These are phyloP conservation scores for Melozone crissalis DNA, from an alignment of 2,113 vertebrate species.

Conservation along the genomic window DNA sequence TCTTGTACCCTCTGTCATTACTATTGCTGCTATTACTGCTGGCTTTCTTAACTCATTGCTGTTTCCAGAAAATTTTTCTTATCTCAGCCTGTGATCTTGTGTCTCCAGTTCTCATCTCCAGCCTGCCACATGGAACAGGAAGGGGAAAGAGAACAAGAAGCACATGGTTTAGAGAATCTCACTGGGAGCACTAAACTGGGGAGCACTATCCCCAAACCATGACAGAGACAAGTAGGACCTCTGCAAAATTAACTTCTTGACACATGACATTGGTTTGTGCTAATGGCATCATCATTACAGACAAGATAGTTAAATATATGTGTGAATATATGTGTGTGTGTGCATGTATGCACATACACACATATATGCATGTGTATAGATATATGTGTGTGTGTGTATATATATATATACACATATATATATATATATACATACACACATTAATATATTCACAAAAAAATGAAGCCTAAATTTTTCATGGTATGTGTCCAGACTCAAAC, in stretches of 20 bases:
- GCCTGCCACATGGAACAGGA: rapidly evolving
- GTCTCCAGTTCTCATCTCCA: not conserved
- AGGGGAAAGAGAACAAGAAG: not conserved
- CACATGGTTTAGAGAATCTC: not conserved
- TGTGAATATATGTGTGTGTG: rapidly evolving
- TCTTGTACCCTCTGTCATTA: not conserved
- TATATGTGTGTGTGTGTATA: rapidly evolving
- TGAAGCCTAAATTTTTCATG: not conserved
- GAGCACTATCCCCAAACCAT: not conserved
- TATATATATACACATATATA: rapidly evolving
- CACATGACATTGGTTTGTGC: not conserved
- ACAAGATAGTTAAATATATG: not conserved
- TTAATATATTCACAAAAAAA: not conserved
- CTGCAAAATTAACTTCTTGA: not conserved
- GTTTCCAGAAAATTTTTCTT: not conserved
- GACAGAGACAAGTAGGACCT: not conserved
- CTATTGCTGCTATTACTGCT: not conserved
- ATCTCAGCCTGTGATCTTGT: not conserved
- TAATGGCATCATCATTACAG: not conserved
- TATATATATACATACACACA: rapidly evolving
- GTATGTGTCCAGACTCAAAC: not conserved
- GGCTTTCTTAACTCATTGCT: not conserved
- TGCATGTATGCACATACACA: rapidly evolving
- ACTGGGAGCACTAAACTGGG: not conserved
- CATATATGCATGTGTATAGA: rapidly evolving